Evolutionary conservation across 1,140 invertebrate species (phyloP).

Genomic region (Brachionus rotundiformis): DNA sequence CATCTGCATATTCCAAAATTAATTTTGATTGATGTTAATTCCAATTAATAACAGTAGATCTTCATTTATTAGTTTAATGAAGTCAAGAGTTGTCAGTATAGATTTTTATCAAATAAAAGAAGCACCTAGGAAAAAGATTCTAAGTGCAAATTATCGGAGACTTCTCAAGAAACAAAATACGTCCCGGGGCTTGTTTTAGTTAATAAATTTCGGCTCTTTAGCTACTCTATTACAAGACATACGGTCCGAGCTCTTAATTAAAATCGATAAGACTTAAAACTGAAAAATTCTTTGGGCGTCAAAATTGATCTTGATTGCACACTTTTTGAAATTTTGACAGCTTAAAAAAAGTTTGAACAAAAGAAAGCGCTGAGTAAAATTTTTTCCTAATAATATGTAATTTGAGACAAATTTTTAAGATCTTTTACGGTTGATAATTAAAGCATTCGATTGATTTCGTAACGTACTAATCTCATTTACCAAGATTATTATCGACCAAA

Average conservation of each 20-base stretch:
- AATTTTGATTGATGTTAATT: not conserved
- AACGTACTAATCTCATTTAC: not conserved
- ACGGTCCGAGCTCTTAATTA: not conserved
- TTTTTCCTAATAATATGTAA: not conserved
- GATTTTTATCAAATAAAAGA: not conserved
- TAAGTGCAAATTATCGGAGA: not conserved
- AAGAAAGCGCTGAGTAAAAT: not conserved
- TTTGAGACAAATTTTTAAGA: slow-evolving; percentile 25
- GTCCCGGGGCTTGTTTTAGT: not conserved
- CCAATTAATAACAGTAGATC: not conserved
- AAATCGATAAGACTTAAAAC: slow-evolving; percentile 5
- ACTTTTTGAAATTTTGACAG: slow-evolving; percentile 9
- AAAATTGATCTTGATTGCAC: slow-evolving; percentile 13
- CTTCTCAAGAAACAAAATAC: not conserved
- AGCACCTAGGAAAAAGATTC: not conserved
- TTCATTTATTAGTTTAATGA: not conserved
- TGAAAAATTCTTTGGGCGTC: not conserved
- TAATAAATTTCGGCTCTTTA: not conserved
- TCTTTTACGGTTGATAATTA: not conserved
- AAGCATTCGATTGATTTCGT: slow-evolving; percentile 2
- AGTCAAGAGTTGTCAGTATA: not conserved
- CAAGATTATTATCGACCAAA: not conserved
- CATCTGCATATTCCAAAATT: not conserved
- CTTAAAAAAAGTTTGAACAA: not conserved
- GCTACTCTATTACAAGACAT: not conserved